Evolutionary conservation across 2,888 invertebrate genomes (phyloP).

Genomic region (Gandaritis pyraliata): DNA sequence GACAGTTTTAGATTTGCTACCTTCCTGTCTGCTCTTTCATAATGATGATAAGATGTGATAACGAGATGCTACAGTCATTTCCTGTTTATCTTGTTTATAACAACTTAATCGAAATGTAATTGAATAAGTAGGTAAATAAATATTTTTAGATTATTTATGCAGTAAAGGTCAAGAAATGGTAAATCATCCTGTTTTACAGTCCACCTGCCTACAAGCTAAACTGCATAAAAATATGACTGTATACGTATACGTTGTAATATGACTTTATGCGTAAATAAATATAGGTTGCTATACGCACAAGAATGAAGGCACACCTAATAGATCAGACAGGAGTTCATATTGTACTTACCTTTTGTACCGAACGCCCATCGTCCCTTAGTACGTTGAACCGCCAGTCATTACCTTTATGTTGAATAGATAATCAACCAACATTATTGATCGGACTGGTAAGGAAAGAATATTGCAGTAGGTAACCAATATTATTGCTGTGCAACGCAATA

Average conservation of each 20-base stretch:
- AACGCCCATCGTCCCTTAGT: constrained; percentile 66
- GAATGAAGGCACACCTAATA: constrained; percentile 17
- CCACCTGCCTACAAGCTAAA: background rate
- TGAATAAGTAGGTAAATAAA: too few species aligned
- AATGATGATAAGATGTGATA: constrained; percentile 21
- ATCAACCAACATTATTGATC: constrained; percentile 21
- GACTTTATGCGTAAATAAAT: too few species aligned
- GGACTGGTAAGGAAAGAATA: constrained; percentile 6
- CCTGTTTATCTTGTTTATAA: constrained; percentile 4
- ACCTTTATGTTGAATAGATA: constrained; percentile 20
- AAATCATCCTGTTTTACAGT: too few species aligned
- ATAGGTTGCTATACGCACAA: background rate
- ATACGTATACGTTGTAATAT: background rate
- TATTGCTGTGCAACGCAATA: constrained; percentile 2
- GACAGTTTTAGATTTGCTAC: constrained; percentile 27
- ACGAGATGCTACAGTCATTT: constrained; percentile 25
- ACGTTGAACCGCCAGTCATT: constrained; percentile 79
- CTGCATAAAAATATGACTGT: too few species aligned
- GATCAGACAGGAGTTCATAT: constrained; percentile 58
- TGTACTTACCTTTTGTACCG: too few species aligned
- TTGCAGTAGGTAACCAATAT: constrained; percentile 11
- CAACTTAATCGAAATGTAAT: background rate
- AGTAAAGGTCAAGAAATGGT: background rate
- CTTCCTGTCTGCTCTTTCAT: constrained; percentile 20
- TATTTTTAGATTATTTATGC: background rate